Percentiles rank a stretch among this genome's conserved stretches.
Conservation (phyloP, 2,797 vertebrate species). For the Aotus griseimembra region DNA sequence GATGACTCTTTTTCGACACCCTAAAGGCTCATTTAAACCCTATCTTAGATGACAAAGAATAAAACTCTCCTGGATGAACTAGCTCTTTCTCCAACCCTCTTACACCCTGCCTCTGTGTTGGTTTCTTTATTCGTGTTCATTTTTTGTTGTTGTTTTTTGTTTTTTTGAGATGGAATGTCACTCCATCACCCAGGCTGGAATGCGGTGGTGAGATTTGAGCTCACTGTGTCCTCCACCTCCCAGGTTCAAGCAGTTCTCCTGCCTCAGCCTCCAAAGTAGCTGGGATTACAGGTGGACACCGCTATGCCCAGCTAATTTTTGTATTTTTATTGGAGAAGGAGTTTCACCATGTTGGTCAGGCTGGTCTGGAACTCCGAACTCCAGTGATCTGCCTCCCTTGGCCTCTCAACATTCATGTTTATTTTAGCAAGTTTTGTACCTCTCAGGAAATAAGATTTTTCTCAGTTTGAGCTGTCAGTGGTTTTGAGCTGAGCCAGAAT, state of each 20-base stretch:
- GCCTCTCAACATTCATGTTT: not conserved
- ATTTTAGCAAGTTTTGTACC: not conserved
- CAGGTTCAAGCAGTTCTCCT: not conserved
- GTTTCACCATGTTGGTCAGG: not conserved
- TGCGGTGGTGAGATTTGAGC: not conserved
- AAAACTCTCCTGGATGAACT: not conserved
- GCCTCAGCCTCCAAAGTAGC: not conserved
- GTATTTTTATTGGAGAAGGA: not conserved
- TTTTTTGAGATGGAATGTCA: not conserved
- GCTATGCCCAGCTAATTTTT: not conserved
- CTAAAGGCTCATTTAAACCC: not conserved
- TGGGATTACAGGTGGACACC: not conserved
- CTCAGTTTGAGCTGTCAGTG: not conserved
- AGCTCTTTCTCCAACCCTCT: not conserved
- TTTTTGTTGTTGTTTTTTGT: not conserved
- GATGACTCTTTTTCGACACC: not conserved
- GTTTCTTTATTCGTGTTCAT: not conserved
- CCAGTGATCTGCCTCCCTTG: not conserved
- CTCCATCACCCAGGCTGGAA: not conserved
- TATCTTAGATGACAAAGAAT: not conserved
- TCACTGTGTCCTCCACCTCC: not conserved
- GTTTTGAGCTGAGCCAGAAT: not conserved
- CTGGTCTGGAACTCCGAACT: not conserved
- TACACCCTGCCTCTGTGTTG: not conserved
- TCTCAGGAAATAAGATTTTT: not conserved